Conservation (phyloP, 1,140 invertebrate genomes). For the Coboldia fuscipes region DNA sequence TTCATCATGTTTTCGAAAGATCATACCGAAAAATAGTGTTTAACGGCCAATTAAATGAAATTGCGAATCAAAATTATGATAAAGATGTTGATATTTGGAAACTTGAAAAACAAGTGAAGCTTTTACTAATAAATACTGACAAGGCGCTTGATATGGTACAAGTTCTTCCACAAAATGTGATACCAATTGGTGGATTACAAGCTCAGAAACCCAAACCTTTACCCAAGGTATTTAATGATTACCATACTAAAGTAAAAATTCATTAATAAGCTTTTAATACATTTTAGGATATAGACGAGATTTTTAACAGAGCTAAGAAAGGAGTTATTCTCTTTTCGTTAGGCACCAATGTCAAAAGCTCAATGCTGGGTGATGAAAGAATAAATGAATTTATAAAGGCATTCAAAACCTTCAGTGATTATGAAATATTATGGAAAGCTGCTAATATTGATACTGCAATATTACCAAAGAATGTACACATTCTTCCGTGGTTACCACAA, state of each 20-base stretch:
- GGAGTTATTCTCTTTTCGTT: slow-evolving; percentile 25
- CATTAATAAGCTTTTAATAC: background rate
- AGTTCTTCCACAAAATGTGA: background rate
- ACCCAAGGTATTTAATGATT: background rate
- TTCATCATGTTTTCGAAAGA: background rate
- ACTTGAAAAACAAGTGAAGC: too few species aligned
- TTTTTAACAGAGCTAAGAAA: slow-evolving; percentile 18
- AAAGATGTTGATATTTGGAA: too few species aligned
- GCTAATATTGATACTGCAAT: slow-evolving; percentile 13
- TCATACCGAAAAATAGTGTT: background rate
- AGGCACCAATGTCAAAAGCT: slow-evolving; percentile 20
- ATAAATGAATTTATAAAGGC: slow-evolving; percentile 17
- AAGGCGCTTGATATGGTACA: background rate
- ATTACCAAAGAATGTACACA: slow-evolving; percentile 23
- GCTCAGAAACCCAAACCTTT: background rate
- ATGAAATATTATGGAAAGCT: slow-evolving; percentile 23
- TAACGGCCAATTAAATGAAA: too few species aligned
- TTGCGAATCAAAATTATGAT: too few species aligned
- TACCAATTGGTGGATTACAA: background rate
- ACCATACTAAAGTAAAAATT: background rate
- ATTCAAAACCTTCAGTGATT: slow-evolving; percentile 17
- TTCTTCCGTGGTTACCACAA: slow-evolving; percentile 19
- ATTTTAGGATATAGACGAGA: slow-evolving; percentile 19
- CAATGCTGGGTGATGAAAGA: slow-evolving; percentile 12
- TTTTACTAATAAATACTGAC: too few species aligned